phyloP scores from a whole-genome alignment of 2,797 vertebrate genomes.

The Enteromius radiatus region DNA sequence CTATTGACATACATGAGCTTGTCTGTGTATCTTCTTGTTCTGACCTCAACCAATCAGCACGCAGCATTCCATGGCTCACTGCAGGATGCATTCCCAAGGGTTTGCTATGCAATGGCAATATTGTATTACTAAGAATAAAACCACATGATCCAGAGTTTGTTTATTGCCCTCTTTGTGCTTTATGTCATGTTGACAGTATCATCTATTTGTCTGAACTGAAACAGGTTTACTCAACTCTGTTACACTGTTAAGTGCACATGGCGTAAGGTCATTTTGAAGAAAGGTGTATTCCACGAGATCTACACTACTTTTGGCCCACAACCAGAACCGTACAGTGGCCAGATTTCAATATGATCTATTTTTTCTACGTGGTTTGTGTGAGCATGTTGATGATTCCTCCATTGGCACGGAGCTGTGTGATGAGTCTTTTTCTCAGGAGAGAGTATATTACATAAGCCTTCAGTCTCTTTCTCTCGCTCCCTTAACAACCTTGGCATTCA shows the following conservation, averaged over 20 bases:
- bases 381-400: constrained; percentile 18
- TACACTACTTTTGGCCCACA: background rate
- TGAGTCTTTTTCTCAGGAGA: constrained; percentile 31
- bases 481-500: constrained; percentile 29
- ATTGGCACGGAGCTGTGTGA: constrained; percentile 30
- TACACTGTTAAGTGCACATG: background rate
- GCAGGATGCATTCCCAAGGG: constrained; percentile 3
- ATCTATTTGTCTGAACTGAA: background rate
- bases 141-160: constrained; percentile 9
- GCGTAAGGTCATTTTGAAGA: background rate
- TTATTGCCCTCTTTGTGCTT: constrained; percentile 8
- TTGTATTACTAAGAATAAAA: constrained; percentile 2
- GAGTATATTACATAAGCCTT: constrained; percentile 43
- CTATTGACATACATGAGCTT: background rate
- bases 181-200: background rate
- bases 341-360: constrained; percentile 29
- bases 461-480: constrained; percentile 17
- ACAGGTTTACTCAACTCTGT: constrained; percentile 10
- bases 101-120: constrained; percentile 27
- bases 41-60: constrained; percentile 22
- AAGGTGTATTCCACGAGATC: background rate
- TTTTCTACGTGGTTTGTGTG: constrained; percentile 32
- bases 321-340: background rate
- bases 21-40: background rate
- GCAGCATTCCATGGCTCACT: constrained; percentile 14